Conservation (phyloP, 2,888 invertebrate genomes). For the Drosophila cyrtoloma region DNA sequence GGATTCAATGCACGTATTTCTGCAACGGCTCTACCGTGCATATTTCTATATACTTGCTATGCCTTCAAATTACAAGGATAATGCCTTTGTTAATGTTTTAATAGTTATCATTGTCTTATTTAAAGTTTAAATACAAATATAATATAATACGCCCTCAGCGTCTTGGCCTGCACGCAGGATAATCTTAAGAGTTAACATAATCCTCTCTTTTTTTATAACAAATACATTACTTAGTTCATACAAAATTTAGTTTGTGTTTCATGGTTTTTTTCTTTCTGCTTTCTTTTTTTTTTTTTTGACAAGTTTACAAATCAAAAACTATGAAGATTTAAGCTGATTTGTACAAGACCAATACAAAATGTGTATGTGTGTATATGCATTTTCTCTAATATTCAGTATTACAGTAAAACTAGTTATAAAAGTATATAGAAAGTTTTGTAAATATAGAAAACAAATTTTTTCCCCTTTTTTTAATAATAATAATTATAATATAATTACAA, state of each 20-base stretch:
- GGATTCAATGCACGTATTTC: slow-evolving; percentile 20
- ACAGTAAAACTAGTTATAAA: slow-evolving; percentile 32
- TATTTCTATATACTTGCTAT: slow-evolving; percentile 18
- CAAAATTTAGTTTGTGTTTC: slow-evolving; percentile 20
- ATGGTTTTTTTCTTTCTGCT: background rate
- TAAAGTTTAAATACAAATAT: slow-evolving; percentile 41
- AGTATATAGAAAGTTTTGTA: slow-evolving; percentile 20
- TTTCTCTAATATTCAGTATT: slow-evolving; percentile 14
- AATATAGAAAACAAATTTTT: slow-evolving; percentile 48
- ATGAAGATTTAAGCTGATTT: slow-evolving; percentile 36
- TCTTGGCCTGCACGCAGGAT: slow-evolving; percentile 17
- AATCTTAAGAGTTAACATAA: slow-evolving; percentile 42
- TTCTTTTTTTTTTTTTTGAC: slow-evolving; percentile 17
- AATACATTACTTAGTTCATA: slow-evolving; percentile 21
- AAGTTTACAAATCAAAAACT: slow-evolving; percentile 19
- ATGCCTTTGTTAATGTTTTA: slow-evolving; percentile 40
- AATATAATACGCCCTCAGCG: slow-evolving; percentile 43
- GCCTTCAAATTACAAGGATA: slow-evolving; percentile 29
- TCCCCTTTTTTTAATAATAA: slow-evolving; percentile 27
- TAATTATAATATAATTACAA: slow-evolving; percentile 52
- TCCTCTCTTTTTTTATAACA: slow-evolving; percentile 13
- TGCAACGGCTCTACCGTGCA: slow-evolving; percentile 39
- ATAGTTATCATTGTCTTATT: slow-evolving; percentile 51
- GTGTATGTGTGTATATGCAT: slow-evolving; percentile 16
- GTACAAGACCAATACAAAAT: slow-evolving; percentile 44